phyloP scores from a whole-genome alignment of 2,113 vertebrate species.

The Bucco capensis region DNA sequence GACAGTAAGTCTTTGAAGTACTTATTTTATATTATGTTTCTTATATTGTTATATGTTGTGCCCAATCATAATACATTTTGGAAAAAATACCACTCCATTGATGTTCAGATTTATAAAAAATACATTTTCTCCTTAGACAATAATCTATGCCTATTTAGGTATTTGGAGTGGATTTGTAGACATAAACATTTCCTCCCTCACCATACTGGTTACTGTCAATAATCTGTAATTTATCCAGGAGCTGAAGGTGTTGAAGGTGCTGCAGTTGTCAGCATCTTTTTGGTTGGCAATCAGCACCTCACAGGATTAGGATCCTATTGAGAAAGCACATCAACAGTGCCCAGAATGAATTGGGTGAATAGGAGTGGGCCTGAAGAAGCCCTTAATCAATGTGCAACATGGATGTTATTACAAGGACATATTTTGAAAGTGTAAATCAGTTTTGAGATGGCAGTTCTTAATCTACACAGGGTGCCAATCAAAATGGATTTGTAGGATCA shows the following conservation, averaged over 20 bases:
- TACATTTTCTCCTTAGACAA: not conserved
- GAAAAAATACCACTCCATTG: not conserved
- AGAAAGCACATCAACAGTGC: not conserved
- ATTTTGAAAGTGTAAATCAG: not conserved
- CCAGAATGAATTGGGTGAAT: not conserved
- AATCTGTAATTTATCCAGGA: not conserved
- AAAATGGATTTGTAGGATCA: not conserved
- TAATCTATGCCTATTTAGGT: not conserved
- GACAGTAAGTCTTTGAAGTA: constrained; percentile 26
- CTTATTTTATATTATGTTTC: not conserved
- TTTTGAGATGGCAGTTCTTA: not conserved
- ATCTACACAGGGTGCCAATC: not conserved
- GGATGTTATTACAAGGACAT: not conserved
- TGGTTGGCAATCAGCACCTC: not conserved
- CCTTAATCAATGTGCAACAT: not conserved
- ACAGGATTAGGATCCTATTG: not conserved
- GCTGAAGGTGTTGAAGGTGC: not conserved
- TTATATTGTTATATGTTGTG: not conserved
- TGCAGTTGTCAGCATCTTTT: not conserved
- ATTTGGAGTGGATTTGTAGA: not conserved
- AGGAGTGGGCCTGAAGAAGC: not conserved
- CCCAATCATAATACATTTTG: constrained; percentile 2
- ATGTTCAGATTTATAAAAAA: not conserved
- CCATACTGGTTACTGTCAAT: not conserved
- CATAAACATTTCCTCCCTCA: not conserved